A percentile compares a stretch with the other conserved stretches of the same genome.
These are phyloP conservation scores for Ricordea florida DNA, from an alignment of 92 coral and sea anemone species.

Conservation along the genomic window DNA sequence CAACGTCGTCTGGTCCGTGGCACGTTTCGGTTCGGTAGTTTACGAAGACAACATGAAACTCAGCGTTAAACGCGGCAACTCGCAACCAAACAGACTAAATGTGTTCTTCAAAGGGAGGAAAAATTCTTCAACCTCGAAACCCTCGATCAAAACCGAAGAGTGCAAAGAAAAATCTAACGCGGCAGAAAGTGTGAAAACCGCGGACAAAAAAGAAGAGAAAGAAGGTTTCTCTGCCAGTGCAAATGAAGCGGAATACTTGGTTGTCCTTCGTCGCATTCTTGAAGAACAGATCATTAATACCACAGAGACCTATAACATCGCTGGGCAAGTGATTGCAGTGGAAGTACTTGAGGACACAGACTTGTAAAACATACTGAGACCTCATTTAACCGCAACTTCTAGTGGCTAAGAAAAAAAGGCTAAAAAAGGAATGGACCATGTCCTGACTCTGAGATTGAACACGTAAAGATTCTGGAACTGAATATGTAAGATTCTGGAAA, in stretches of 20 bases:
- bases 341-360: constrained; percentile 36
- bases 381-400: too few relatives aligned
- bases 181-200: neutral
- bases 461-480: too few relatives aligned
- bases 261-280: constrained; percentile 19
- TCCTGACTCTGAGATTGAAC: too few relatives aligned
- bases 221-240: neutral
- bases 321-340: constrained; percentile 8
- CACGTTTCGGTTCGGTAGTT: too few relatives aligned
- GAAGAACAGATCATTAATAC: constrained; percentile 16
- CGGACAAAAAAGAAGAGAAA: neutral
- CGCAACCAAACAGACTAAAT: neutral
- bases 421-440: too few relatives aligned
- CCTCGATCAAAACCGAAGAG: neutral
- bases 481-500: too few relatives aligned
- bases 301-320: constrained; percentile 7
- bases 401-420: too few relatives aligned
- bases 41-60: too few relatives aligned
- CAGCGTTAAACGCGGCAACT: neutral
- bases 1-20: too few relatives aligned
- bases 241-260: neutral
- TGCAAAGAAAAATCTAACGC: neutral
- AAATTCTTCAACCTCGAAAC: neutral
- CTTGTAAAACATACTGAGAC: neutral
- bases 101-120: constrained; percentile 16